A percentile compares a stretch with the other conserved stretches of the same genome.
Conservation (phyloP, 2,797 vertebrate species). For the Vireo griseus region DNA sequence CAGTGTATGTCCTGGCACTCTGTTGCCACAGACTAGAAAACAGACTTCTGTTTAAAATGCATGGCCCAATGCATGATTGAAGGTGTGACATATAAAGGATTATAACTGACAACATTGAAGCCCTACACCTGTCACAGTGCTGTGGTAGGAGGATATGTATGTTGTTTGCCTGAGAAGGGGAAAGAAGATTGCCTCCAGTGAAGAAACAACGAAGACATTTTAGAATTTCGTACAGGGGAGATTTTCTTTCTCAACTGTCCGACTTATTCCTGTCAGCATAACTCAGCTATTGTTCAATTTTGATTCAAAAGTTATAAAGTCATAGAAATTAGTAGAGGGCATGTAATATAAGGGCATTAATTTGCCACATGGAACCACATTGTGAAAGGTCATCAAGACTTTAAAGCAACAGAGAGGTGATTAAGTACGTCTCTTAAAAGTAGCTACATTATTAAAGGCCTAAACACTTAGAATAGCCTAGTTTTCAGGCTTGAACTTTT, state of each 20-base stretch:
- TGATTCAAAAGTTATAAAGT: not conserved
- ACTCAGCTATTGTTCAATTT: not conserved
- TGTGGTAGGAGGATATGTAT: not conserved
- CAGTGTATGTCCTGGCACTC: constrained; percentile 55
- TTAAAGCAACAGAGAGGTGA: not conserved
- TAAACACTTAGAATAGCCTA: not conserved
- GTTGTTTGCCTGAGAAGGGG: not conserved
- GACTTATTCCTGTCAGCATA: not conserved
- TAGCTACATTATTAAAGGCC: not conserved
- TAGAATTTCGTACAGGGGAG: not conserved
- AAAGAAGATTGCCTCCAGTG: not conserved
- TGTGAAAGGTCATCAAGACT: not conserved
- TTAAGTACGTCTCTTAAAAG: not conserved
- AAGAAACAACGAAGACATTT: not conserved
- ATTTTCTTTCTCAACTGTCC: not conserved
- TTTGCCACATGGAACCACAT: not conserved
- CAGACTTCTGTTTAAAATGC: constrained; percentile 57
- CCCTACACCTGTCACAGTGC: constrained; percentile 18
- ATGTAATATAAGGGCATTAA: not conserved
- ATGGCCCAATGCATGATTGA: constrained; percentile 18
- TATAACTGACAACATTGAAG: constrained; percentile 15
- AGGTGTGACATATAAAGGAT: constrained; percentile 33
- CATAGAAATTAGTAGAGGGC: not conserved
- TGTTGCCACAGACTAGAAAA: constrained; percentile 40
- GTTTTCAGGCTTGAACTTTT: not conserved